Conservation (phyloP, 2,888 invertebrate species). For the Napeogenes sylphis region DNA sequence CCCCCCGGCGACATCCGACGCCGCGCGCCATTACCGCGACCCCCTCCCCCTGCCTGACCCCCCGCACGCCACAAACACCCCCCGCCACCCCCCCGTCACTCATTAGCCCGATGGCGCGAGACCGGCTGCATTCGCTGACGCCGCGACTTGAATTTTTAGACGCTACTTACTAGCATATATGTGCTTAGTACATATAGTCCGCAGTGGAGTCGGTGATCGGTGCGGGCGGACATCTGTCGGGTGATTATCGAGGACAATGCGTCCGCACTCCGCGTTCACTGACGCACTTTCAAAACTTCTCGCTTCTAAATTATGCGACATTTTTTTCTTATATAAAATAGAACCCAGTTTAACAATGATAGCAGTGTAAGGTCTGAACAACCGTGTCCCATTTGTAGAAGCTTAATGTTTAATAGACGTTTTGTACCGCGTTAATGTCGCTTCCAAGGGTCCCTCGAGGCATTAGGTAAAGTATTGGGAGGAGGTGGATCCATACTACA, state of each 20-base stretch:
- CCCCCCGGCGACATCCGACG: conserved; percentile 74
- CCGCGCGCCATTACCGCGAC: conserved; percentile 66
- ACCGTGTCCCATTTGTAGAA: neutral
- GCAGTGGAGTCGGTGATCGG: neutral
- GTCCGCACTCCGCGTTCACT: conserved; percentile 15
- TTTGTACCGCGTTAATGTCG: conserved; percentile 5
- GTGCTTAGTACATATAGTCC: conserved; percentile 8
- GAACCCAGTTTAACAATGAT: too few relatives aligned
- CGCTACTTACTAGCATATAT: conserved; percentile 32
- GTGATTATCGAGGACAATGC: conserved; percentile 15
- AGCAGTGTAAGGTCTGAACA: neutral
- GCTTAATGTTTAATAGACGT: conserved; percentile 6
- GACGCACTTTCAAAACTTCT: conserved; percentile 31
- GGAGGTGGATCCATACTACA: too few relatives aligned
- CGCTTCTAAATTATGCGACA: neutral
- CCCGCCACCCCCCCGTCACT: conserved; percentile 43
- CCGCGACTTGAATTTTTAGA: conserved; percentile 64
- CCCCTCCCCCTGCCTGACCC: conserved; percentile 36
- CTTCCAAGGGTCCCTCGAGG: neutral
- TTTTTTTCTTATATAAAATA: neutral
- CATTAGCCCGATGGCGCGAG: conserved; percentile 64
- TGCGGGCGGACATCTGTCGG: conserved; percentile 17
- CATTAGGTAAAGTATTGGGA: too few relatives aligned
- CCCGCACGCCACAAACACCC: conserved; percentile 37
- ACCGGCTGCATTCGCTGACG: conserved; percentile 58